Conservation (phyloP, 2,888 invertebrate species). For the Chydorus sphaericus region DNA sequence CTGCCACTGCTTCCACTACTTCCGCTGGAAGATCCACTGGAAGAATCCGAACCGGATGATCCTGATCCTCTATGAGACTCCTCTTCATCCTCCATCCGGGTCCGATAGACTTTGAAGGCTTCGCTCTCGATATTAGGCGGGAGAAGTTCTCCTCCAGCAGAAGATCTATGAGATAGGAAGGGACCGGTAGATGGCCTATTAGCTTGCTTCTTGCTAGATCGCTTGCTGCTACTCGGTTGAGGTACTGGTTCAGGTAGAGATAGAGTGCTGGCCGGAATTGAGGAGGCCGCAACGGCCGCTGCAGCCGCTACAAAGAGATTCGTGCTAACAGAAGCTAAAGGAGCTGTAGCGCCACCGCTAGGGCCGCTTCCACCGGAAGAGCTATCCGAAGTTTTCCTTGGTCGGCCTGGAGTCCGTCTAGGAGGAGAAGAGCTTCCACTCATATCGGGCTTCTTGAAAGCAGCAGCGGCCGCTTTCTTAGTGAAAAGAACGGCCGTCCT, state of each 20-base stretch:
- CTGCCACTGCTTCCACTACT: conserved; percentile 17
- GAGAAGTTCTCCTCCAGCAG: not conserved
- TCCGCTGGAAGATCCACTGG: conserved; percentile 19
- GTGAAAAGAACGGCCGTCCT: conserved; percentile 64
- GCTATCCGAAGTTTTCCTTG: conserved; percentile 22
- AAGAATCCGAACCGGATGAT: not conserved
- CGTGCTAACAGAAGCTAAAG: not conserved
- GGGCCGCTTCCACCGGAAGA: not conserved
- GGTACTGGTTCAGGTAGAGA: not conserved
- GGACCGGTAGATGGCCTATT: not conserved
- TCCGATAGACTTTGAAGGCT: conserved; percentile 16
- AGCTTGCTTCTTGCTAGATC: not conserved
- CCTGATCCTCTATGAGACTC: conserved; percentile 14
- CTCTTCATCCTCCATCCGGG: conserved; percentile 16
- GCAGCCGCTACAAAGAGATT: not conserved
- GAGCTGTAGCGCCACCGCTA: not conserved
- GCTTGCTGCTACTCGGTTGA: not conserved
- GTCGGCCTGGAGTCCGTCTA: conserved; percentile 22
- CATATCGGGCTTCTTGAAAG: conserved; percentile 20
- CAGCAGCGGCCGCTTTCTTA: conserved; percentile 39
- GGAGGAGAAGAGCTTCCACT: conserved; percentile 16
- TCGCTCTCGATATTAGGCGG: conserved; percentile 15
- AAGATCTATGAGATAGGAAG: not conserved
- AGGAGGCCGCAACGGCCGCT: no score
- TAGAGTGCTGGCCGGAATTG: not conserved